Evolutionary conservation across 1,140 invertebrate species (phyloP), one percentile per base, ranked within the genome.

Genomic region (Argopecten irradians): DNA sequence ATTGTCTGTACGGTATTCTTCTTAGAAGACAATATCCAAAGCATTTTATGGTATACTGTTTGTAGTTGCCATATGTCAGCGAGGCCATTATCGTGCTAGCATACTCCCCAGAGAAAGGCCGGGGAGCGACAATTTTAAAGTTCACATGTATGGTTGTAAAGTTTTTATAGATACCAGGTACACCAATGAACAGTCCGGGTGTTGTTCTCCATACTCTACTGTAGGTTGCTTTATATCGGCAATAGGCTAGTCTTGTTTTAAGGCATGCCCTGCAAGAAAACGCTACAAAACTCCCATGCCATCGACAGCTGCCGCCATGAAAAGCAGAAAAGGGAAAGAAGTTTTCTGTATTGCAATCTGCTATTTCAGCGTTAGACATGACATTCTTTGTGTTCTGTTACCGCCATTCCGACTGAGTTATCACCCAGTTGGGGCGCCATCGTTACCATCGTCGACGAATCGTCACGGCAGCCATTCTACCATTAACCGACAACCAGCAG

Each of bases 261-360:
- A 71, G n/a, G 55, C 55, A 71, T 71, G 55, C 55, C 55, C 22
- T 22, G 8, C 8, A n/a, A 71, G 28, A 71, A 28, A 1, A n/a
- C 55, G 5, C 1, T 28, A 71, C 55, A 71, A 71, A 71, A 71
- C 8, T 28, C 28, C 55, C 5, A 71, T n/a, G 55, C 55, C 16
- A 71, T 71, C 55, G 55, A 71, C 55, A 71, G 55, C 55, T 71
- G 55, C 55, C 55, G 2, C n/a, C 55, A 55, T 71, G 55, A 71
- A 71, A n/a, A 28, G 55, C 28, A 71, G 5, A 28, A n/a, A 71
- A 71, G 55, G 55, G 28, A 71, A 71, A n/a, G 19, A 22, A n/a
- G 55, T 28, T 71, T 71, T n/a, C 55, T n/a, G 55, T 28, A 16
- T n/a, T 71, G 55, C n/a, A 71, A 5, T 71, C 55, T 71, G 55